Percentiles rank a stretch among this genome's conserved stretches.
Evolutionary conservation across 2,888 invertebrate genomes (phyloP).

Genomic region (Meandrusa payeni): DNA sequence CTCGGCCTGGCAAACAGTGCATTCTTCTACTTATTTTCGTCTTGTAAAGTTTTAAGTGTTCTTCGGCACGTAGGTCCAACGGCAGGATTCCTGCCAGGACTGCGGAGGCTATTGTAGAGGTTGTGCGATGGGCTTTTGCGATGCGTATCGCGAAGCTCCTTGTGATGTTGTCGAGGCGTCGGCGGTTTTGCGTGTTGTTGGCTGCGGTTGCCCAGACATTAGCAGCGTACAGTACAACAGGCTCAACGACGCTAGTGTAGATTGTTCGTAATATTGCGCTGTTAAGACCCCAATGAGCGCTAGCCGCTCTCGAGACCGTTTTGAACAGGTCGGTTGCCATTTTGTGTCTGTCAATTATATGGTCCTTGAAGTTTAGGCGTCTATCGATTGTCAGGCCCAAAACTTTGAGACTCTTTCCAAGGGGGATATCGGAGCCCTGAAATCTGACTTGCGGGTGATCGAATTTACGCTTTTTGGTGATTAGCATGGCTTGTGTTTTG

Average conservation of each 20-base stretch:
- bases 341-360: neutral
- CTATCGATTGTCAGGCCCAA: neutral
- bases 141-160: conserved; percentile 1
- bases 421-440: neutral
- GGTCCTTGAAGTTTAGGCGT: neutral
- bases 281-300: neutral
- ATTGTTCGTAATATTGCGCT: neutral
- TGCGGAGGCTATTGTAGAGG: neutral
- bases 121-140: neutral
- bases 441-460: neutral
- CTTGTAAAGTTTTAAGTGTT: neutral
- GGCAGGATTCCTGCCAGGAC: neutral
- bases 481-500: conserved; percentile 1
- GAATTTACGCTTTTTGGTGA: neutral
- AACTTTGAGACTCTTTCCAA: neutral
- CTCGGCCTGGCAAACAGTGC: neutral
- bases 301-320: neutral
- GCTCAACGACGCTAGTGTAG: neutral
- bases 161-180: neutral
- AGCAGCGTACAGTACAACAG: neutral
- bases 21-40: neutral
- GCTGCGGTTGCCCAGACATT: conserved; percentile 1
- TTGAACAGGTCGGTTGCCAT: neutral
- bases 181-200: neutral
- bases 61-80: neutral